Evolutionary conservation across 2,113 vertebrate species (phyloP).

Genomic region (Rousettus leschenaultii): DNA sequence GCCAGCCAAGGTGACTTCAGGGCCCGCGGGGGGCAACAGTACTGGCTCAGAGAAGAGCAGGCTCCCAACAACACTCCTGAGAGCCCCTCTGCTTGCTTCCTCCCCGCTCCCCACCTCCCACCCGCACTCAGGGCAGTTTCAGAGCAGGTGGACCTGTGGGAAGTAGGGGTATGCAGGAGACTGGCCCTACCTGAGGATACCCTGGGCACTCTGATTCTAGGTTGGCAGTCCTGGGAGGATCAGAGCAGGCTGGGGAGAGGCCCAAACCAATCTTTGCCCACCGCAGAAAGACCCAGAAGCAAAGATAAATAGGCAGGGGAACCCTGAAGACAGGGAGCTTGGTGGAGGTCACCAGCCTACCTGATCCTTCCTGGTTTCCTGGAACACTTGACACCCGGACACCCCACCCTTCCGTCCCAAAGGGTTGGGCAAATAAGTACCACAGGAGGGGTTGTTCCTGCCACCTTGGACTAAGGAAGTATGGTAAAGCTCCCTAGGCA

Average conservation of each 20-base stretch:
- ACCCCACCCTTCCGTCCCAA: fast-evolving
- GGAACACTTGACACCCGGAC: neutral
- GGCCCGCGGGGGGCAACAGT: fast-evolving
- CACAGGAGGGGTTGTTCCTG: neutral
- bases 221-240: neutral
- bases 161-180: neutral
- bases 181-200: neutral
- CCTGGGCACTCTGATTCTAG: neutral
- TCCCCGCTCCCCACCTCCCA: neutral
- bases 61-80: neutral
- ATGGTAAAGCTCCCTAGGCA: neutral
- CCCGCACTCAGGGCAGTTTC: neutral
- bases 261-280: neutral
- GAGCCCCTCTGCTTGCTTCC: neutral
- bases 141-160: neutral
- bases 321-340: neutral
- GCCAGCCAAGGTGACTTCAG: neutral
- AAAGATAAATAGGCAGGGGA: neutral
- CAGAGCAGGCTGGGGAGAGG: neutral
- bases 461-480: no score
- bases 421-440: neutral
- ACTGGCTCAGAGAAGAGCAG: neutral
- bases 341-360: neutral
- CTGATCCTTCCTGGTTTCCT: neutral
- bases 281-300: neutral